Evolutionary conservation across 2,113 vertebrate genomes (phyloP).

Genomic region (human (Homo sapiens)): GRCh38 chr1:29416501-29417000

Average conservation of each 20-base stretch:
- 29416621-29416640: not conserved
- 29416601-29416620: not conserved
- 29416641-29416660: not conserved
- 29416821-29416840: conserved; percentile 74
- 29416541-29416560: not conserved
- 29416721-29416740: conserved; percentile 2
- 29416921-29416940: not conserved
- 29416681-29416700: conserved; percentile 24
- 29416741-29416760: conserved; percentile 54
- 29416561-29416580: not conserved
- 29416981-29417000: not conserved
- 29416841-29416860: conserved; percentile 69
- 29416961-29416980: not conserved
- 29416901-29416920: not conserved
- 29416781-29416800: conserved; percentile 76
- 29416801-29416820: conserved; percentile 77
- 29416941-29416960: not conserved
- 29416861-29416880: not conserved
- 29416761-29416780: conserved; percentile 80
- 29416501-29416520: not conserved
- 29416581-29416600: not conserved
- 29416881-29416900: not conserved
- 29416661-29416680: not conserved
- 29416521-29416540: not conserved
- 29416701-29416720: conserved; percentile 57